These are phyloP conservation scores for Ammodytes marinus DNA, from an alignment of 2,113 vertebrate species.

Conservation along the genomic window DNA sequence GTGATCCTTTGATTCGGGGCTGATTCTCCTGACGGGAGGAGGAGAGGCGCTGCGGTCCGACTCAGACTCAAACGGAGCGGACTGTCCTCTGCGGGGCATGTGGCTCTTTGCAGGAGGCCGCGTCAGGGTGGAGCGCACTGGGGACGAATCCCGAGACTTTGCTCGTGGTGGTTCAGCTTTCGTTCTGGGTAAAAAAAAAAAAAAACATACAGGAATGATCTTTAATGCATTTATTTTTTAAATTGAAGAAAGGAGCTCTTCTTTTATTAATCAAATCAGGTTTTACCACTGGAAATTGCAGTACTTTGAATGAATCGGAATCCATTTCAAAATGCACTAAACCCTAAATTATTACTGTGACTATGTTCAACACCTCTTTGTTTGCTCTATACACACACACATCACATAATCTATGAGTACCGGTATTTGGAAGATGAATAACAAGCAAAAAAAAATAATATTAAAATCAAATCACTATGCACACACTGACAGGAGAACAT, in stretches of 20 bases:
- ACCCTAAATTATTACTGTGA: not conserved
- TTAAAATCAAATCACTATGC: too few relatives aligned
- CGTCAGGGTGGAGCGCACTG: slow-evolving; percentile 74
- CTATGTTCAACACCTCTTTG: not conserved
- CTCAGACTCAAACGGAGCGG: slow-evolving; percentile 78
- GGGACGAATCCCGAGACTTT: slow-evolving; percentile 81
- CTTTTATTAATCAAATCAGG: too few relatives aligned
- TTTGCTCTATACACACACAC: not conserved
- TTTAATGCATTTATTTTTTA: not conserved
- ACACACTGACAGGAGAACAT: not conserved
- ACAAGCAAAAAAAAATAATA: too few relatives aligned
- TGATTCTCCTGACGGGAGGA: slow-evolving; percentile 65
- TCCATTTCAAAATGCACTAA: too few relatives aligned
- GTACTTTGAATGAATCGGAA: too few relatives aligned
- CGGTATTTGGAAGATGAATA: too few relatives aligned
- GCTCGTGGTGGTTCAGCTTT: slow-evolving; percentile 71
- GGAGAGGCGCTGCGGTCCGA: slow-evolving; percentile 83
- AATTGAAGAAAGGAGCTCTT: too few relatives aligned
- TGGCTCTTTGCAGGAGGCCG: slow-evolving; percentile 61
- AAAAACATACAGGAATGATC: not conserved
- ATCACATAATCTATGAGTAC: not conserved
- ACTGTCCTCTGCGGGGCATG: slow-evolving; percentile 79
- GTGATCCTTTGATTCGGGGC: slow-evolving; percentile 62
- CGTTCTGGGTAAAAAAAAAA: slow-evolving; percentile 51
- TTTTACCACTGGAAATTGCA: too few relatives aligned